Conservation (phyloP, 37 sponge, comb jelly and placozoan genomes). For the Lycopodina hypogea region DNA sequence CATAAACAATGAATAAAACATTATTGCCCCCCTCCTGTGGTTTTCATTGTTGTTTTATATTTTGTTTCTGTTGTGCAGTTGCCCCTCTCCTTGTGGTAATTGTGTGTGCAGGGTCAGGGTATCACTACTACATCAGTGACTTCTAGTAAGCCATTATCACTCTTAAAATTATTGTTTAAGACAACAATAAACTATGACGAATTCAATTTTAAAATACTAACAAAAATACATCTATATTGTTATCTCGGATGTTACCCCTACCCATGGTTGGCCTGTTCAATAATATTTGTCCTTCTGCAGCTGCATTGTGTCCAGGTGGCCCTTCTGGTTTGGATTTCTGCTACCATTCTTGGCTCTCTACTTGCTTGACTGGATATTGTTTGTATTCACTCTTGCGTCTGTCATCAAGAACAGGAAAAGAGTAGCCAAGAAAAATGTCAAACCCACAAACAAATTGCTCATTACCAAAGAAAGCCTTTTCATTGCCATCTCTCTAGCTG, state of each 20-base stretch:
- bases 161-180: neutral
- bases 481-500: slow-evolving; percentile 44
- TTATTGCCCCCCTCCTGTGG: neutral
- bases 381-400: slow-evolving; percentile 33
- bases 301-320: slow-evolving; percentile 43
- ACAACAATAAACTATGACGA: neutral
- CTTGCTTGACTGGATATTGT: slow-evolving; percentile 64
- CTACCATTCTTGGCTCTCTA: slow-evolving; percentile 56
- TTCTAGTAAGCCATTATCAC: slow-evolving; percentile 3
- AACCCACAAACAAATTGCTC: too few species aligned
- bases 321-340: slow-evolving; percentile 61
- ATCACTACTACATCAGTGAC: slow-evolving; percentile 18
- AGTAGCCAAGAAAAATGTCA: neutral
- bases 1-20: neutral
- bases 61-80: slow-evolving; percentile 14
- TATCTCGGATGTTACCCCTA: neutral
- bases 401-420: slow-evolving; percentile 12
- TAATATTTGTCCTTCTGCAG: slow-evolving; percentile 17
- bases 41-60: neutral
- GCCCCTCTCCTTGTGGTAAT: slow-evolving; percentile 30
- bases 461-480: slow-evolving; percentile 9
- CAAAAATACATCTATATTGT: neutral
- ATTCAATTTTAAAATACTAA: neutral
- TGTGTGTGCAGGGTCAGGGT: slow-evolving; percentile 38
- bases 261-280: neutral